phyloP scores from a whole-genome alignment of 2,113 vertebrate genomes.

The Baryphthengus martii region DNA sequence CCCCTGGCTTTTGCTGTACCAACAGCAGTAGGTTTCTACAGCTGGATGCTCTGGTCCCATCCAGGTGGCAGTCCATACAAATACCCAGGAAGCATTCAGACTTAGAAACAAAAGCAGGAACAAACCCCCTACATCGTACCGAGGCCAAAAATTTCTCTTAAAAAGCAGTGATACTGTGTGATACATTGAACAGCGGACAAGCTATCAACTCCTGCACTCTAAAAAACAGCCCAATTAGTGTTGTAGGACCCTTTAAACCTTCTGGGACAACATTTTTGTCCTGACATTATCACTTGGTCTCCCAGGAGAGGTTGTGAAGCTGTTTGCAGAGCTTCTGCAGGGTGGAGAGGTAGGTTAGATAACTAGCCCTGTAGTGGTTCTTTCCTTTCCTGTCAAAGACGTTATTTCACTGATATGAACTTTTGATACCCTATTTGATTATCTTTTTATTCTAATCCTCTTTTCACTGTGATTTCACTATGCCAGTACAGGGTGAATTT shows the following conservation, averaged over 20 bases:
- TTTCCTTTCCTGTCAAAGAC: not conserved
- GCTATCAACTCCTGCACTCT: not conserved
- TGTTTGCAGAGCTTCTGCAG: not conserved
- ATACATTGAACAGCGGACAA: not conserved
- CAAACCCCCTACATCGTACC: fast-evolving
- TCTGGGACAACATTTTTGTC: not conserved
- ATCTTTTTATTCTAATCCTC: not conserved
- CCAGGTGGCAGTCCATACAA: not conserved
- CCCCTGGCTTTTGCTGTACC: not conserved
- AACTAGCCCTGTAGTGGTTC: not conserved
- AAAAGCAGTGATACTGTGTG: not conserved
- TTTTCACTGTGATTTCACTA: not conserved
- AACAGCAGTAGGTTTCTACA: not conserved
- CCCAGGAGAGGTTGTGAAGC: not conserved
- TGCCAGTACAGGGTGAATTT: not conserved
- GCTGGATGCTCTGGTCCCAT: not conserved
- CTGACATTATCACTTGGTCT: not conserved
- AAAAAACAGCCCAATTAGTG: not conserved
- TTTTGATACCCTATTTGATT: not conserved
- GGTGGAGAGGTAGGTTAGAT: not conserved
- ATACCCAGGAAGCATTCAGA: not conserved
- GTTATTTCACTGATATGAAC: not conserved
- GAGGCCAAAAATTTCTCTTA: not conserved
- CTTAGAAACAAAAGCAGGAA: not conserved
- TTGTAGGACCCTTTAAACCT: not conserved